Percentiles rank a stretch among this genome's conserved stretches.
phyloP scores from a whole-genome alignment of 2,888 invertebrate species.

The Liodrosophila aerea region DNA sequence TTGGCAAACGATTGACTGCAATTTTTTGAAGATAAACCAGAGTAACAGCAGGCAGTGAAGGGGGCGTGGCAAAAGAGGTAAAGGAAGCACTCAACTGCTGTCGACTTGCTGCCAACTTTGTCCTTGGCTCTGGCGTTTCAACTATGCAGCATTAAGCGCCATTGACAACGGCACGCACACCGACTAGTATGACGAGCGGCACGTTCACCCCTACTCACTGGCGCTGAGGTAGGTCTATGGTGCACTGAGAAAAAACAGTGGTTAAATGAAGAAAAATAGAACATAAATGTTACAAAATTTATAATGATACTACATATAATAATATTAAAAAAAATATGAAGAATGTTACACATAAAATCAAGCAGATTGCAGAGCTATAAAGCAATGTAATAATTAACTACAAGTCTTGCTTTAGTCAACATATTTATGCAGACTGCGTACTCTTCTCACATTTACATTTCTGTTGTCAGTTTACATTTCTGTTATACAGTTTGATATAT shows the following conservation, averaged over 20 bases:
- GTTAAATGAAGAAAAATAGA: neutral
- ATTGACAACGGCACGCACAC: conserved; percentile 68
- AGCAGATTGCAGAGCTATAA: too few relatives aligned
- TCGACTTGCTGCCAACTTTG: conserved; percentile 54
- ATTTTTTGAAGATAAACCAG: conserved; percentile 8
- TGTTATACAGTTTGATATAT: too few relatives aligned
- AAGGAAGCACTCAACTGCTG: conserved; percentile 26
- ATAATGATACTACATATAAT: neutral
- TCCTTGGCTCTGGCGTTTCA: conserved; percentile 43
- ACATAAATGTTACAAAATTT: neutral
- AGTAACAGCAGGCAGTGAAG: neutral
- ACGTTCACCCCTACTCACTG: neutral
- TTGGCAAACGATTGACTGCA: conserved; percentile 64
- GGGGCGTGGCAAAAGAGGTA: neutral
- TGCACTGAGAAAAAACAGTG: neutral
- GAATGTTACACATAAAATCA: too few relatives aligned
- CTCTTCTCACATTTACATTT: too few relatives aligned
- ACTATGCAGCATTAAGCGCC: conserved; percentile 64
- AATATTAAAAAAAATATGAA: too few relatives aligned
- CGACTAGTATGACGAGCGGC: conserved; percentile 10
- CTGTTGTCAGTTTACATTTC: too few relatives aligned
- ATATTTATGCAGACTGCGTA: too few relatives aligned
- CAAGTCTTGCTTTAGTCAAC: too few relatives aligned
- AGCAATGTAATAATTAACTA: too few relatives aligned
- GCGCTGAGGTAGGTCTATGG: neutral